A percentile compares a stretch with the other conserved stretches of the same genome.
These are phyloP conservation scores for Drymonia ruficornis DNA, from an alignment of 2,888 invertebrate species.

Conservation along the genomic window DNA sequence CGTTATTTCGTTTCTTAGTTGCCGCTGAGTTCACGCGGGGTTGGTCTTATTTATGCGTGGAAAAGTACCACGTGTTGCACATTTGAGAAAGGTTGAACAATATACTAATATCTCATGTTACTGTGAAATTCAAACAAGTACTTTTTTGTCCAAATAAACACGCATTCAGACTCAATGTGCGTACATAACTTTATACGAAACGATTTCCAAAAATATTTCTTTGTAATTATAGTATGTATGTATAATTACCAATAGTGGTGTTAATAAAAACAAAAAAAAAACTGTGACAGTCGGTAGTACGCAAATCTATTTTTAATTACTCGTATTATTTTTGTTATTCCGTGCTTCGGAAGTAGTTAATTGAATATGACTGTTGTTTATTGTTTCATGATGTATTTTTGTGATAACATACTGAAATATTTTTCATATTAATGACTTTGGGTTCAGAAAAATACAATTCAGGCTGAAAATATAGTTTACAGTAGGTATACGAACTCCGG, in stretches of 20 bases:
- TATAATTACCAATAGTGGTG: conserved; percentile 19
- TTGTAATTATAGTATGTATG: conserved; percentile 6
- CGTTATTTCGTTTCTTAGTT: conserved; percentile 48
- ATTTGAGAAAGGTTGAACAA: conserved; percentile 15
- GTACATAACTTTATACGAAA: not conserved
- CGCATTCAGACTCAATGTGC: not conserved
- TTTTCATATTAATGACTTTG: no score
- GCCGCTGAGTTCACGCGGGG: conserved; percentile 33
- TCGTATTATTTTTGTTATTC: conserved; percentile 21
- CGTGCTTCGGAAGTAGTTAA: conserved; percentile 21
- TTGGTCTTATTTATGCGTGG: conserved; percentile 41
- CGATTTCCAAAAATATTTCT: not conserved
- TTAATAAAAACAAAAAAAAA: conserved; percentile 13
- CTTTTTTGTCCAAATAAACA: not conserved
- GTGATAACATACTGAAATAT: not conserved
- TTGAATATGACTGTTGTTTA: conserved; percentile 22
- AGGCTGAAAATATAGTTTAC: no score
- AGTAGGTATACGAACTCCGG: not conserved
- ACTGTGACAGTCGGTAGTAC: conserved; percentile 30
- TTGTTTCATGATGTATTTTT: not conserved
- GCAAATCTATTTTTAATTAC: conserved; percentile 59
- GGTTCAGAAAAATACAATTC: no score
- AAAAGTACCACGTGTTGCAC: conserved; percentile 37
- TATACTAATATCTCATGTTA: not conserved
- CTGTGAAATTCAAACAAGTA: not conserved